phyloP scores from a whole-genome alignment of 2,888 invertebrate genomes.

The Smittia aterrima region DNA sequence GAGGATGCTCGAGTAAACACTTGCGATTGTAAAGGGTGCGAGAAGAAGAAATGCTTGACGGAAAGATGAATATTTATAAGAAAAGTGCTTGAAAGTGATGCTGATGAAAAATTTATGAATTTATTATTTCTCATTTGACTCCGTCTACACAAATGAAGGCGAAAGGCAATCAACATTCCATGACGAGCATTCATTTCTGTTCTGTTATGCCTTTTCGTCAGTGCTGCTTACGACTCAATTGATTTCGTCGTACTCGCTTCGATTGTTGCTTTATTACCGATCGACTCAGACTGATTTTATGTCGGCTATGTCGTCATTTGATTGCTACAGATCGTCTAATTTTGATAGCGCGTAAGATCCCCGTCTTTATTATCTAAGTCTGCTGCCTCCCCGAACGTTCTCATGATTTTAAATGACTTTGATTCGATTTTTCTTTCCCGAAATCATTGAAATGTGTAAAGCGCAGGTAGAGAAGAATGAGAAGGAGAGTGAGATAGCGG shows the following conservation, averaged over 20 bases:
- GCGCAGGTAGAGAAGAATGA: slow-evolving; percentile 3
- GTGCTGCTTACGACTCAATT: neutral
- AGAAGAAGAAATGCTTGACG: neutral
- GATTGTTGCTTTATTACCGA: neutral
- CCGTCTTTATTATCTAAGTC: too few relatives aligned
- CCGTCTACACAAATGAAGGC: neutral
- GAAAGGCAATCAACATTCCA: slow-evolving; percentile 18
- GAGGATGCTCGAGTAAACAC: neutral
- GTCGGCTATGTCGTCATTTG: neutral
- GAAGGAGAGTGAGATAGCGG: neutral
- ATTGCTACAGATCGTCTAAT: slow-evolving; percentile 17
- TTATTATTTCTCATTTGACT: slow-evolving; percentile 21
- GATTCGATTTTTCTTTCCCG: neutral
- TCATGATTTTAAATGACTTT: slow-evolving; percentile 9
- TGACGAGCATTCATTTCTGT: neutral
- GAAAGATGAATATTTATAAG: slow-evolving; percentile 34
- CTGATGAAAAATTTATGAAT: slow-evolving; percentile 36
- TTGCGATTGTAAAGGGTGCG: neutral
- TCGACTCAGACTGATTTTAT: slow-evolving; percentile 3
- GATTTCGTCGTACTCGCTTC: neutral
- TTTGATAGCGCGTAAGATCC: neutral
- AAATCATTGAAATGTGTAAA: neutral
- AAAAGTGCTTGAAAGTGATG: slow-evolving; percentile 26
- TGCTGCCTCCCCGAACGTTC: neutral
- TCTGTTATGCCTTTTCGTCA: neutral